Conservation (phyloP, 1,140 invertebrate genomes). For the Sesamia nonagrioides region DNA sequence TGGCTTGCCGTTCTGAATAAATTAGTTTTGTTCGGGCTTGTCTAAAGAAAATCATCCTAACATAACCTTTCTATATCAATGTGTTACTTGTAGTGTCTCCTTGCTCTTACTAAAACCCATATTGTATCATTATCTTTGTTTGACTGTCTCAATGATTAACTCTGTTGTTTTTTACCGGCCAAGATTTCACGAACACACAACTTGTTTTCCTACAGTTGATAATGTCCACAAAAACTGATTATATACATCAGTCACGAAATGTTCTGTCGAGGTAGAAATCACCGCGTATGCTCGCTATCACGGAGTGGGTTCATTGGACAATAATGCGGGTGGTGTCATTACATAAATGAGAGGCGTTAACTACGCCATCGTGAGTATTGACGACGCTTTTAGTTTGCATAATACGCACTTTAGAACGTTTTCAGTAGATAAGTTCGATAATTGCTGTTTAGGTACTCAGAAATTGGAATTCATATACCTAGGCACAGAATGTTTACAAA, state of each 20-base stretch:
- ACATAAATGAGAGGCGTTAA: slow-evolving; percentile 38
- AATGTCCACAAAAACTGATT: slow-evolving; percentile 60
- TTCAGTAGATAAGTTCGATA: slow-evolving; percentile 5
- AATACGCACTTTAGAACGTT: slow-evolving; percentile 3
- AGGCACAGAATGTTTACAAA: not conserved
- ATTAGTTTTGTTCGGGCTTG: not conserved
- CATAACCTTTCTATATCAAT: no score
- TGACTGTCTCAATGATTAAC: not conserved
- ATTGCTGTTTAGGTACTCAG: not conserved
- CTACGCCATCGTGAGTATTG: slow-evolving; percentile 11
- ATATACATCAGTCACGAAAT: slow-evolving; percentile 56
- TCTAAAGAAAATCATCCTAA: not conserved
- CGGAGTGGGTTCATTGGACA: slow-evolving; percentile 64
- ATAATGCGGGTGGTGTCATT: slow-evolving; percentile 44
- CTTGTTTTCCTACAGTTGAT: slow-evolving; percentile 38
- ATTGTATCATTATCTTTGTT: slow-evolving; percentile 2
- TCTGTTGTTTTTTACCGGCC: slow-evolving; percentile 6
- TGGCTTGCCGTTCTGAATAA: not conserved
- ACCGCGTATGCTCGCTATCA: slow-evolving; percentile 39
- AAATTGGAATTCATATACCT: not conserved
- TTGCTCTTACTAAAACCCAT: not conserved
- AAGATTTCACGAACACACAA: slow-evolving; percentile 25
- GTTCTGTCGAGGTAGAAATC: slow-evolving; percentile 34
- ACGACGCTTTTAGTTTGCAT: slow-evolving; percentile 28
- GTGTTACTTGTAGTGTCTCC: not conserved